Base-by-base conservation (phyloP, 2,888 invertebrate genomes). In the Ceramica pisi region DNA sequence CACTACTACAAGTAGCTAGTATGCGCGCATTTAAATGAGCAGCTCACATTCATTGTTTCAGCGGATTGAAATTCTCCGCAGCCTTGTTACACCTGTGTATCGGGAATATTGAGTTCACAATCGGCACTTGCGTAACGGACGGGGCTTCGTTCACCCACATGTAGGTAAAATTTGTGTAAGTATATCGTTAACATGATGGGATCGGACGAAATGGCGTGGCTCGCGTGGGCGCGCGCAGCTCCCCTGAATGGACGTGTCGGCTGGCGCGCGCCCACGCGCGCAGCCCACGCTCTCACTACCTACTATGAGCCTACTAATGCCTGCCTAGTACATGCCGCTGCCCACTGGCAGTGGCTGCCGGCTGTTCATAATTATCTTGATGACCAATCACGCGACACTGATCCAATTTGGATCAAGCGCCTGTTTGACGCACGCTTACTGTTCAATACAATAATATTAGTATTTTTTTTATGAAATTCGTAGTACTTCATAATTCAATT, bases 231-330 rank as follows among this genome's bases (percentile, higher is more conserved):
- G 84, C 74, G 84, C 67, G 93, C 88, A 88, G 87, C 89, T 90
- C 91, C 91, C 90, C 92, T 94, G 92, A 94, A 95, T 94, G 95
- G 94, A 89, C 92, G 90, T 87, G 90, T 87, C 90, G 89, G 88
- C 87, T 86, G 86, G 41, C 82, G 88, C 82, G 80, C 90, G 89
- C 93, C 92, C 89, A 91, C 93, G 87, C 91, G 87, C 91, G 79
- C 85, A 75, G 55, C 86, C 81, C 73, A 79, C 88, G 48, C 73
- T 62, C 55, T 56, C 75, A 72, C 86, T 83, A 80, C 88, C 86
- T 84, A 87, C 89, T 86, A 84, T 79, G 82, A 75, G 69, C 80
- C 78, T 81, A 79, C 84, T 73, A 75, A 86, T 78, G 57, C 79
- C 31, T 31, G 31, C 31, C 74, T 80, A 76, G 79, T 80, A 71